A percentile compares a stretch with the other conserved stretches of the same genome.
phyloP scores from a whole-genome alignment of 2,888 invertebrate species.

The Bombylius major region DNA sequence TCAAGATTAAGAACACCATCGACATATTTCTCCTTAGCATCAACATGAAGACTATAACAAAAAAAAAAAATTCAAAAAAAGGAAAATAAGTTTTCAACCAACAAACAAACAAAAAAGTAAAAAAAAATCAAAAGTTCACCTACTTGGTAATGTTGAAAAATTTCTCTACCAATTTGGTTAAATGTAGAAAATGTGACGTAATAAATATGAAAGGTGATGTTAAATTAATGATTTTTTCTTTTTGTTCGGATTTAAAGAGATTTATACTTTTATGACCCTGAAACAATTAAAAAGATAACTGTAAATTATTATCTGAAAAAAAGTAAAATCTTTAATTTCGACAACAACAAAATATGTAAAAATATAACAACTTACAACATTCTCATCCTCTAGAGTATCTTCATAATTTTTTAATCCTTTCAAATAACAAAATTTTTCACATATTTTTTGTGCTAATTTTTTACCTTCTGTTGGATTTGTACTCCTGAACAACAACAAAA shows the following conservation, averaged over 20 bases:
- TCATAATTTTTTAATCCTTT: slow-evolving; percentile 24
- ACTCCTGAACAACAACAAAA: slow-evolving; percentile 38
- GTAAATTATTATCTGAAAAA: neutral
- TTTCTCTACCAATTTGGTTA: slow-evolving; percentile 50
- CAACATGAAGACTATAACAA: slow-evolving; percentile 38
- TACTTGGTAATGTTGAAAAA: slow-evolving; percentile 66
- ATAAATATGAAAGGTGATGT: slow-evolving; percentile 48
- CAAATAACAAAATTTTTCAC: slow-evolving; percentile 53
- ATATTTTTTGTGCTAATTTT: slow-evolving; percentile 66
- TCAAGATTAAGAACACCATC: slow-evolving; percentile 14
- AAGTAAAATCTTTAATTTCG: neutral
- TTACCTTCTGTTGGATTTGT: slow-evolving; percentile 72
- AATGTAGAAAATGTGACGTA: slow-evolving; percentile 55
- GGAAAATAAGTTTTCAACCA: neutral
- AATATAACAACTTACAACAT: neutral
- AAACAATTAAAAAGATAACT: neutral
- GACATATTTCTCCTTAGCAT: slow-evolving; percentile 27
- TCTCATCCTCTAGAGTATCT: neutral
- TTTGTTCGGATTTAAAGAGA: neutral
- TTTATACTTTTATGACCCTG: neutral
- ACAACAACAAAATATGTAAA: neutral
- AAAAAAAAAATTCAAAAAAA: neutral
- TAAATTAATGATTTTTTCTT: neutral
- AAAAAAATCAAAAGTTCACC: too few relatives aligned
- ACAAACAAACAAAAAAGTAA: too few relatives aligned